A percentile compares a stretch with the other conserved stretches of the same genome.
phyloP scores from a whole-genome alignment of 2,888 invertebrate genomes.

The Papilio demoleus region DNA sequence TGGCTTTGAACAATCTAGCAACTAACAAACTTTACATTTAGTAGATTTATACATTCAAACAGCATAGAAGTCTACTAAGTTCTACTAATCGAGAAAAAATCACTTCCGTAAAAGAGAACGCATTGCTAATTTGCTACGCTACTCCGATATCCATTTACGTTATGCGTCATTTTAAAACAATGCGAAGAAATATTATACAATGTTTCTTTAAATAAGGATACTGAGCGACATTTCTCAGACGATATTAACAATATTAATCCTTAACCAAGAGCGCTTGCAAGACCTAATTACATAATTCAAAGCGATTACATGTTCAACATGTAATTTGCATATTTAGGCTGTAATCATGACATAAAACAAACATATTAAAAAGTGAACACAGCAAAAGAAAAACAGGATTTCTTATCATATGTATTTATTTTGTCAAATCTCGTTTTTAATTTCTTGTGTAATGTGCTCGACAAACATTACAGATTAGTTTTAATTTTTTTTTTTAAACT shows the following conservation, averaged over 20 bases:
- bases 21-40: background rate
- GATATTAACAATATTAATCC: constrained; percentile 6
- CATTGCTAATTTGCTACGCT: background rate
- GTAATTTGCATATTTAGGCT: constrained; percentile 8
- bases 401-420: background rate
- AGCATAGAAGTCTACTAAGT: background rate
- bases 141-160: background rate
- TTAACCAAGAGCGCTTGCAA: constrained; percentile 8
- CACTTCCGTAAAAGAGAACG: background rate
- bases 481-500: too few relatives aligned
- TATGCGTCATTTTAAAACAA: background rate
- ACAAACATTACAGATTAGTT: background rate
- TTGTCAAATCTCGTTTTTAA: background rate
- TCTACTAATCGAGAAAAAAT: background rate
- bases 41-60: background rate
- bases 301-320: constrained; percentile 13
- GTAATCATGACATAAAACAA: background rate
- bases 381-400: background rate
- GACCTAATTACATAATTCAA: constrained; percentile 16
- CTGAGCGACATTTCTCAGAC: constrained; percentile 3
- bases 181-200: background rate
- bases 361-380: constrained; percentile 7
- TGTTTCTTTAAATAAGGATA: constrained; percentile 2
- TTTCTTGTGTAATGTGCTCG: background rate
- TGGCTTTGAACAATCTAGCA: constrained; percentile 16